Percentiles rank a stretch among this genome's conserved stretches.
Conservation (phyloP, 2,888 invertebrate genomes). For the Gasteruption jaculator region DNA sequence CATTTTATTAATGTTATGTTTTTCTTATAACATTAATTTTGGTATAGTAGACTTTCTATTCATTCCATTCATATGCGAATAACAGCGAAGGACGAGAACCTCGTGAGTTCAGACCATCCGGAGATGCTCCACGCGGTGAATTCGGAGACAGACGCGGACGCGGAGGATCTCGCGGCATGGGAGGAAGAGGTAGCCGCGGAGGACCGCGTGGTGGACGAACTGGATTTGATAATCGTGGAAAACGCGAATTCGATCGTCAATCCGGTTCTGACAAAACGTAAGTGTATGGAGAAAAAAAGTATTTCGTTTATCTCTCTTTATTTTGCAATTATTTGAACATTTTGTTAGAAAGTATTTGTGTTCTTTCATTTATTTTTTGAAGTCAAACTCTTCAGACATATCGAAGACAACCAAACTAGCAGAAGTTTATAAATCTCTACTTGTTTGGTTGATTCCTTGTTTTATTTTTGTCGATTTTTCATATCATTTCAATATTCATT, state of each 20-base stretch:
- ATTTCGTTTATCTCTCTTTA: background rate
- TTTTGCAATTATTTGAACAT: constrained; percentile 1
- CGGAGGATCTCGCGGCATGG: constrained; percentile 53
- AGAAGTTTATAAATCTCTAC: no score
- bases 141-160: constrained; percentile 37
- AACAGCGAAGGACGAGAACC: constrained; percentile 36
- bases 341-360: constrained; percentile 7
- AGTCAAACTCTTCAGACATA: no score
- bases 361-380: constrained; percentile 13
- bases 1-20: no score
- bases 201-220: constrained; percentile 47
- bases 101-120: constrained; percentile 43
- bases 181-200: constrained; percentile 29
- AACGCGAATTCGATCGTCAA: constrained; percentile 91
- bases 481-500: no score
- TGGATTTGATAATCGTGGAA: constrained; percentile 71
- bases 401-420: no score
- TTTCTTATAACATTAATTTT: no score
- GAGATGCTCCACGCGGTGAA: constrained; percentile 36
- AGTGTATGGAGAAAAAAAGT: constrained; percentile 40
- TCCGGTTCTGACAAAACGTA: constrained; percentile 93
- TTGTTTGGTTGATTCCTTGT: no score
- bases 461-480: no score
- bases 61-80: constrained; percentile 18
- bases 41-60: constrained; percentile 34